Conservation (phyloP, 2,888 invertebrate genomes). For the Machimus atricapillus region DNA sequence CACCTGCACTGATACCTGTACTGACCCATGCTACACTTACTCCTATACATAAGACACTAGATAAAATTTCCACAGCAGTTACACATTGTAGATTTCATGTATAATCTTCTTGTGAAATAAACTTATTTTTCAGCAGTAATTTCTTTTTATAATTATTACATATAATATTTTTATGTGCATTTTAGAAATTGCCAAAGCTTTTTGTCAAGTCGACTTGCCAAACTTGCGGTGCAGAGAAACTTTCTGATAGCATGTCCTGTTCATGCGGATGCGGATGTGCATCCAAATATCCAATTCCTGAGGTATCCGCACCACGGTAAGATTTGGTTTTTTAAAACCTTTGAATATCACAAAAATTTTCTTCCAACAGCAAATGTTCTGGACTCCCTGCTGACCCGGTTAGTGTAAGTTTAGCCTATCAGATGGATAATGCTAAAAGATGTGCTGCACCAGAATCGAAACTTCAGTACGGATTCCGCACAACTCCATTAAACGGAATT, state of each 20-base stretch:
- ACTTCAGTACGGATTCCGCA: slow-evolving; percentile 65
- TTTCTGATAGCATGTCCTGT: background rate
- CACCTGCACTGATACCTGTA: background rate
- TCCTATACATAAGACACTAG: background rate
- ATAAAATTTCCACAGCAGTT: background rate
- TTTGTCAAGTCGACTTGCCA: background rate
- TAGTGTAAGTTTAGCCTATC: slow-evolving; percentile 62
- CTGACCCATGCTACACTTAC: background rate
- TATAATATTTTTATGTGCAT: slow-evolving; percentile 1
- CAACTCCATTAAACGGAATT: slow-evolving; percentile 61
- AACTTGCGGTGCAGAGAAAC: background rate
- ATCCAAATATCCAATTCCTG: background rate
- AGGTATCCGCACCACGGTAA: background rate
- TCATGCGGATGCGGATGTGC: background rate
- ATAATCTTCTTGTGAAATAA: slow-evolving; percentile 39
- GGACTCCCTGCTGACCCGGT: slow-evolving; percentile 63
- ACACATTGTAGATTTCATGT: slow-evolving; percentile 7
- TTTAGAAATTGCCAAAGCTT: slow-evolving; percentile 21
- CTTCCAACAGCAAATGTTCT: background rate
- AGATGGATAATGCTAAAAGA: slow-evolving; percentile 57
- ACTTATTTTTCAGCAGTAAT: background rate
- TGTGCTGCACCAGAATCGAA: slow-evolving; percentile 63
- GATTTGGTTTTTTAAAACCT: background rate
- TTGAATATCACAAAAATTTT: background rate
- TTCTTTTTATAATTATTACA: slow-evolving; percentile 6